These are phyloP conservation scores for Cygnus buccinator DNA, from an alignment of 2,113 vertebrate genomes.

Conservation along the genomic window DNA sequence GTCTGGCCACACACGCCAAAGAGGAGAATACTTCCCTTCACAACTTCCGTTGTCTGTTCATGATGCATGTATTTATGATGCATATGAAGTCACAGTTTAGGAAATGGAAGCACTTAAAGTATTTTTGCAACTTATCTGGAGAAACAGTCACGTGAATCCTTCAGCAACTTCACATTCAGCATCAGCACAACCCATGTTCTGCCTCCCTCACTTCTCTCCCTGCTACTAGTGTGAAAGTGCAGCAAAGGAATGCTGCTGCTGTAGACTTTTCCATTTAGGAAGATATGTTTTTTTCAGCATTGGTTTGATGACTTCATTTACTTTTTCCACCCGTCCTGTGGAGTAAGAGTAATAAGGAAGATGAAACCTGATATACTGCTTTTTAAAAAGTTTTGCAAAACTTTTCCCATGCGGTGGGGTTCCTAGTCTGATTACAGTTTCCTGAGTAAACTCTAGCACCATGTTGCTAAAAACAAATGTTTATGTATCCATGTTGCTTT, in stretches of 20 bases:
- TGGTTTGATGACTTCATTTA: background rate
- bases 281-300: accelerated
- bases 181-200: background rate
- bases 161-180: accelerated
- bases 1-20: background rate
- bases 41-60: accelerated
- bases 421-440: background rate
- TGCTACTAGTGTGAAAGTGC: background rate
- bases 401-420: background rate
- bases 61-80: accelerated
- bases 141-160: background rate
- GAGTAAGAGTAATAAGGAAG: background rate
- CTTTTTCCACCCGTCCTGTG: background rate
- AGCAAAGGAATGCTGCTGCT: background rate
- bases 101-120: background rate
- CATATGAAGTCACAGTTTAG: background rate
- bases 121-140: background rate
- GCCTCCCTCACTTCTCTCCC: background rate
- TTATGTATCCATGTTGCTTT: accelerated
- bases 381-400: background rate
- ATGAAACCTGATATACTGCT: background rate
- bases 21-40: background rate
- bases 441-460: background rate
- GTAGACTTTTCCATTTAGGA: background rate
- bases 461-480: background rate